Base-by-base conservation (phyloP, 2,888 invertebrate species). In the Lingula anatina region DNA sequence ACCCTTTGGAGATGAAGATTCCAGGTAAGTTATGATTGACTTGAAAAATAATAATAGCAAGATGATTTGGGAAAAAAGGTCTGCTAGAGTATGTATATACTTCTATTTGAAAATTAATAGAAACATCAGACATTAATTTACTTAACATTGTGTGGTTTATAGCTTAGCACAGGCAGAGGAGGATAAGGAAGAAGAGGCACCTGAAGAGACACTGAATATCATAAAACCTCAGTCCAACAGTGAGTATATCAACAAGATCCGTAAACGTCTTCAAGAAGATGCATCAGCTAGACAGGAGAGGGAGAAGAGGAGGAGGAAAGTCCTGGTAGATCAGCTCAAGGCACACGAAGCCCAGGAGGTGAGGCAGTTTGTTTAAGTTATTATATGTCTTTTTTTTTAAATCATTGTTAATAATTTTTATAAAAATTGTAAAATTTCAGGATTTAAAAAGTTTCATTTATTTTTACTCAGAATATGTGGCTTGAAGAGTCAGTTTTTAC, bases 291-390 rank as follows among this genome's bases (percentile, higher is more conserved):
- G 76, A 18, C 65, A 60, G 21, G 75, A 75, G 48, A 51, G 76
- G 46, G 77, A 77, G 54, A 76, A 76, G 49, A 55, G 77, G 24
- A 57, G 76, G 9, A 60, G 77, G 31, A 76, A 76, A 60, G 76
- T 77, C 23, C 55, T 76, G 4, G 71, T 72, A 5, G 74, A 77
- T 55, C 76, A 76, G 55, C 62, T 75, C 56, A 67, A 64, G 44
- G 69, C 76, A 12, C 73, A 76, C 50, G 69, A 72, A 44, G 57
- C 59, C 5, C 72, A 72, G 49, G 74, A 75, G 68, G 75, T 73
- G 53, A 44, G 47, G 18, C 21, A 26, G n/a, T 31, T 18, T 31
- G 31, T 31, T 31, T 9, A 15, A 12, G 31, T 12, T 9, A 12
- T 31, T 31, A 31, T 9, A 15, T 31, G 15, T 9, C 31, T 31